Evolutionary conservation across 2,113 vertebrate genomes (phyloP), one percentile per base, ranked within the genome.

Genomic region (Tachuris rubrigastra): DNA sequence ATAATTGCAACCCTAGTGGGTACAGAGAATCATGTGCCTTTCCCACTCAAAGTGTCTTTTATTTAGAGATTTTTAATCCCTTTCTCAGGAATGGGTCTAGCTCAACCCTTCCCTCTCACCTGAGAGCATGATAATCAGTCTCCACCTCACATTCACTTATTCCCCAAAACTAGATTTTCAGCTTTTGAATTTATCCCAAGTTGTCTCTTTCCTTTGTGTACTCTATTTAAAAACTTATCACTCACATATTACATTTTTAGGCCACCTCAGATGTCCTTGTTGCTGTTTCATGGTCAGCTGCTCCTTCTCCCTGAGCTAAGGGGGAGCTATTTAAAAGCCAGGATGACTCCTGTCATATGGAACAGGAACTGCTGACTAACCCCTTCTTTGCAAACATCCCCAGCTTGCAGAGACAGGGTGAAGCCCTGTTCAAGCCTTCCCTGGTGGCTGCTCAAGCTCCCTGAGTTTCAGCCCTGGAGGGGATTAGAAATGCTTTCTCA

Each of bases 211-310:
- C 62, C 41, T 94, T 88, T 76, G 41, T 58, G 59, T 31, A 4
- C 50, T 93, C 55, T 62, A 46, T 90, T 92, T 77, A 42, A 88
- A 92, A 94, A 62, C 50, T 67, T 14, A 52, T 62, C 41, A 42
- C 65, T 93, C 75, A 69, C 82, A 73, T 6, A 1, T 87, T 88
- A 73, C 79, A 55, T 63, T 86, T 94, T 94, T 81, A 92, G 83
- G 63, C 35, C 50, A 80, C 68, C 73, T 90, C 85, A 84, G 72
- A 53, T 84, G 63, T 84, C 86, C 88, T 94, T 90, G 92, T 88
- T 90, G 88, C 85, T 92, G 28, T 80, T 88, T 94, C 92, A 71
- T 83, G 94, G 90, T 94, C 94, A 93, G 79, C 76, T 92, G 94
- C 79, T 95, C 72, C 76, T 92, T 44, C 71, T 85, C 62, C 55